A percentile compares a stretch with the other conserved stretches of the same genome.
phyloP scores from a whole-genome alignment of 2,113 vertebrate species.

The Poeciliopsis occidentalis region DNA sequence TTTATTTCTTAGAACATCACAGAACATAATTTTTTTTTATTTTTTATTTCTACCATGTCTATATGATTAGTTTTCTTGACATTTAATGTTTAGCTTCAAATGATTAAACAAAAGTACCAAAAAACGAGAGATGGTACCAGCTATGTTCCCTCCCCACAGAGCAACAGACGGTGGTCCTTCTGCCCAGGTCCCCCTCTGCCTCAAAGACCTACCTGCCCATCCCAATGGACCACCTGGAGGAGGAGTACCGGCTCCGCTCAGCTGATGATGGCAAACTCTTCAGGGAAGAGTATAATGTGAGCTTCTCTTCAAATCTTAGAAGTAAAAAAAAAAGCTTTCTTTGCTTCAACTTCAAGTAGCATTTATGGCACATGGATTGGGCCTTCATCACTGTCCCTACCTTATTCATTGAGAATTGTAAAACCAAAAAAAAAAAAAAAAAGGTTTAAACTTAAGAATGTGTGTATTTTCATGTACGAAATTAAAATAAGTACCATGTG shows the following conservation, averaged over 20 bases:
- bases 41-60: neutral
- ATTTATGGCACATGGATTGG: neutral
- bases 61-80: neutral
- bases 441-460: neutral
- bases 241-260: slow-evolving; percentile 88
- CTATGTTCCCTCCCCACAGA: slow-evolving; percentile 77
- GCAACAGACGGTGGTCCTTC: slow-evolving; percentile 93
- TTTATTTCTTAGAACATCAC: neutral
- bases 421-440: no score
- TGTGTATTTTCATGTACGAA: slow-evolving; percentile 25
- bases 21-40: neutral
- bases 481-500: slow-evolving; percentile 17
- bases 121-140: neutral
- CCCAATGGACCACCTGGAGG: slow-evolving; percentile 87
- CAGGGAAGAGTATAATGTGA: slow-evolving; percentile 94
- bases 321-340: neutral
- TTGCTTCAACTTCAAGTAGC: neutral
- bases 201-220: slow-evolving; percentile 91
- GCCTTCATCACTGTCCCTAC: neutral
- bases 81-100: neutral
- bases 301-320: slow-evolving; percentile 30
- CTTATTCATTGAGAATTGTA: neutral
- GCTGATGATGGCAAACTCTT: slow-evolving; percentile 95
- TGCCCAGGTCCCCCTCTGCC: slow-evolving; percentile 88
- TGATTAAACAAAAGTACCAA: neutral